Base-by-base conservation (phyloP, 2,888 invertebrate species). In the Lamellibrachia satsuma region DNA sequence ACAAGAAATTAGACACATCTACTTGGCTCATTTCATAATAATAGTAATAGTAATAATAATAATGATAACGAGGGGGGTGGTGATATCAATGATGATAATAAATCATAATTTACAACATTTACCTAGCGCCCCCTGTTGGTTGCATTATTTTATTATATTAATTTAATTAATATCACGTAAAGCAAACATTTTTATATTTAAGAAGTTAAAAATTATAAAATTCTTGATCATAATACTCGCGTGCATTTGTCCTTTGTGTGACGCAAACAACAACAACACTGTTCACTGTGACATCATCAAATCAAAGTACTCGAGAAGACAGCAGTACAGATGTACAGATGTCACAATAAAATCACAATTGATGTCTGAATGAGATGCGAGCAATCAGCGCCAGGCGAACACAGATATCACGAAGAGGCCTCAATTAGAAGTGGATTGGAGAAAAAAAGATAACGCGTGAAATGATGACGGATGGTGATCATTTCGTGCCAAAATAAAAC, bases 381-480 rank as follows among this genome's bases (percentile, higher is more conserved):
- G 75, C 75, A 75, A 75, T 75, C 75, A 75, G 22, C 22, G 75
- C 15, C 15, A 75, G 22, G 75, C 75, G 75, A 75, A 75, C 75
- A 57, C 7, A 75, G 75, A 75, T 75, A 75, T 75, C 75, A 75
- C 75, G 75, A 75, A 75, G 0, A 75, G 75, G 75, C 75, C n/a
- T 75, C 75, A 75, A 75, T 75, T 75, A 75, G 75, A 75, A 75
- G 75, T 75, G 22, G 75, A 75, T 75, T 22, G 75, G 75, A 75
- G 75, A n/a, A 75, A 2, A 39, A 75, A 75, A 75, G 75, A 75
- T 22, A 75, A 75, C 15, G 22, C 11, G 75, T 75, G 75, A 75
- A 75, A 75, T 75, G 22, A 75, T 75, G 75, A 75, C n/a, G 15
- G 75, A 75, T 75, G 75, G n/a, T 75, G 75, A 22, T n/a, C 75